Base-by-base conservation (phyloP, 2,113 vertebrate genomes). In the Nansenia antarctica region DNA sequence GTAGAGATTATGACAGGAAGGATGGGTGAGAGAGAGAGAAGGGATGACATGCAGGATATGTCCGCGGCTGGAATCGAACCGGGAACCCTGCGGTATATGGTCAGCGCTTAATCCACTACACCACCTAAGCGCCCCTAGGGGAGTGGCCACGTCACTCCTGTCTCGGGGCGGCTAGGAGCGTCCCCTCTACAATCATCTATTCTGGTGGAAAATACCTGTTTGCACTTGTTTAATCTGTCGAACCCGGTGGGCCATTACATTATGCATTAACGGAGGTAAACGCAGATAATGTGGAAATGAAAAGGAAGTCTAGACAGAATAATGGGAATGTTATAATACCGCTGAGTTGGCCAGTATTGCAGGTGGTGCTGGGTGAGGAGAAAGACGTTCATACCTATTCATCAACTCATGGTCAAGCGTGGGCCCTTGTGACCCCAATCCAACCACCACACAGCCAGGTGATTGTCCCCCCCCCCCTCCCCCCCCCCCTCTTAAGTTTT, bases 401-500 rank as follows among this genome's bases (percentile, higher is more conserved):
- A 18, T 79, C 62, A 76, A 79, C 80, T 80, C 72, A 63, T 69
- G 63, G 79, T 86, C 82, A 89, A 72, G 66, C 77, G 61, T 78
- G 78, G 71, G 82, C 77, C 76, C 70, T 73, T 7, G 42, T 81
- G 82, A 81, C 86, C 82, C 70, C 52, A 65, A 81, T 85, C 88
- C 81, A 82, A 72, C 65, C 45, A 68, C 69, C 45, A 68, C 69
- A 90, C 85, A 91, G 90, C 85, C 87, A 89, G 89, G 76, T 73
- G 87, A 90, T 91, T 93, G 90, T 88, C 86, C 72, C 79, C 76
- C n/a, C n/a, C n/a, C n/a, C n/a, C n/a, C n/a, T 88, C 86, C 72
- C 79, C 76, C n/a, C n/a, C n/a, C n/a, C 74, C 73, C 78, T 71
- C 15, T 8, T 84, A 47, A 35, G 67, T 76, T 78, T 75, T 61